Evolutionary conservation across 2,888 invertebrate genomes (phyloP).

Genomic region (Tachystola acroxantha): DNA sequence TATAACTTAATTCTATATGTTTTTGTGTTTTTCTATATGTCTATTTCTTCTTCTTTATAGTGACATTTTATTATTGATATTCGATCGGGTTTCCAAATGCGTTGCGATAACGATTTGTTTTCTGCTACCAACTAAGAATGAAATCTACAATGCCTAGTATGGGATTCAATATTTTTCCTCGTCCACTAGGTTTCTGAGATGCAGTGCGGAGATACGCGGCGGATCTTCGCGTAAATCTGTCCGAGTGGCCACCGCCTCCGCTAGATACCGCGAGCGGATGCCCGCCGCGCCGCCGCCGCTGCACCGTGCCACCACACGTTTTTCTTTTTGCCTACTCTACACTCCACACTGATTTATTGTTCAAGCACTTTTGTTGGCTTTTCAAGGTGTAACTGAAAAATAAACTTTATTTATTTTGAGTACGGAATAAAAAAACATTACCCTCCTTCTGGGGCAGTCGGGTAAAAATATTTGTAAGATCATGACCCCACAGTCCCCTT

Average conservation of each 20-base stretch:
- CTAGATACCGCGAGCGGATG: constrained; percentile 20
- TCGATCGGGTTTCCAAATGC: too few species aligned
- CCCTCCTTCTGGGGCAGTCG: too few species aligned
- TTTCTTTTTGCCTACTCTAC: constrained; percentile 31
- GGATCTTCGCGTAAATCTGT: constrained; percentile 56
- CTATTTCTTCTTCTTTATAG: too few species aligned
- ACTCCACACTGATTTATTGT: constrained; percentile 43
- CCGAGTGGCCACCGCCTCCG: constrained; percentile 20
- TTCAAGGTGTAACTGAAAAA: constrained; percentile 1
- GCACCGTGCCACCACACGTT: constrained; percentile 29
- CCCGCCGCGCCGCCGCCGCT: constrained; percentile 22
- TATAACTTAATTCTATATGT: too few species aligned
- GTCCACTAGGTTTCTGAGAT: constrained; percentile 29
- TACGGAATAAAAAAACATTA: too few species aligned
- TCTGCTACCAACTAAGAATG: too few species aligned
- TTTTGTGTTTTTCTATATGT: too few species aligned
- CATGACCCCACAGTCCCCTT: too few species aligned
- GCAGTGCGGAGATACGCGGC: constrained; percentile 35
- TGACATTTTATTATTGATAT: too few species aligned
- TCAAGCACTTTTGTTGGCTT: constrained; percentile 4
- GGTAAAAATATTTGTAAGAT: too few species aligned
- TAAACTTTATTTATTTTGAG: too few species aligned
- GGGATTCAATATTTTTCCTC: constrained; percentile 10
- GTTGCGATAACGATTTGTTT: too few species aligned
- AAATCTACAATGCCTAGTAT: background rate